Percentiles rank a stretch among this genome's conserved stretches.
Evolutionary conservation across 1,140 invertebrate genomes (phyloP).

Genomic region (Bursaphelenchus mucronatus): DNA sequence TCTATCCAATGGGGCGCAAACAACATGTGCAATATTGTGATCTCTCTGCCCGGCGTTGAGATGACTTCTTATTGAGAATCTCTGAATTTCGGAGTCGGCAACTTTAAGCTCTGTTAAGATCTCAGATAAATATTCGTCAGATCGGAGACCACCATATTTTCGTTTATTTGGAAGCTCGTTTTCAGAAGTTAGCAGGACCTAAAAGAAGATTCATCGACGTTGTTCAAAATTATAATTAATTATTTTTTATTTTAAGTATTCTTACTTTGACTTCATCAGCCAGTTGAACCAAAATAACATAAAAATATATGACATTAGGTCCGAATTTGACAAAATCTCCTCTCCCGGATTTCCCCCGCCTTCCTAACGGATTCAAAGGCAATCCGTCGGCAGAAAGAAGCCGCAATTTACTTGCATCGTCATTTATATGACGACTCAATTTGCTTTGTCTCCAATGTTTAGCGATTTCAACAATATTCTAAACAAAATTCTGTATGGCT

Average conservation of each 20-base stretch:
- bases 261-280: background rate
- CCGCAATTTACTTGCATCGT: background rate
- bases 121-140: constrained; percentile 40
- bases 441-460: constrained; percentile 24
- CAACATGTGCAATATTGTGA: constrained; percentile 29
- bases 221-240: background rate
- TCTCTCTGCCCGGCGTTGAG: constrained; percentile 28
- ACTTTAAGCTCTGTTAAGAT: constrained; percentile 30
- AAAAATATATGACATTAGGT: constrained; percentile 32
- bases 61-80: constrained; percentile 27
- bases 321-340: constrained; percentile 42
- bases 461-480: constrained; percentile 23
- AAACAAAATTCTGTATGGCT: background rate
- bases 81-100: constrained; percentile 38
- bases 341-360: constrained; percentile 34
- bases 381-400: constrained; percentile 28
- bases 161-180: constrained; percentile 26
- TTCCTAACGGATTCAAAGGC: constrained; percentile 39
- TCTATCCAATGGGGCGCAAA: constrained; percentile 16
- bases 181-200: constrained; percentile 18
- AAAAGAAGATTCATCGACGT: constrained; percentile 9
- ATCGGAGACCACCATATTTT: constrained; percentile 17
- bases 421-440: constrained; percentile 5
- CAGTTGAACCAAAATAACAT: constrained; percentile 28
- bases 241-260: background rate